Evolutionary conservation across 2,113 vertebrate genomes (phyloP).

Genomic region (Ailuropoda melanoleuca): DNA sequence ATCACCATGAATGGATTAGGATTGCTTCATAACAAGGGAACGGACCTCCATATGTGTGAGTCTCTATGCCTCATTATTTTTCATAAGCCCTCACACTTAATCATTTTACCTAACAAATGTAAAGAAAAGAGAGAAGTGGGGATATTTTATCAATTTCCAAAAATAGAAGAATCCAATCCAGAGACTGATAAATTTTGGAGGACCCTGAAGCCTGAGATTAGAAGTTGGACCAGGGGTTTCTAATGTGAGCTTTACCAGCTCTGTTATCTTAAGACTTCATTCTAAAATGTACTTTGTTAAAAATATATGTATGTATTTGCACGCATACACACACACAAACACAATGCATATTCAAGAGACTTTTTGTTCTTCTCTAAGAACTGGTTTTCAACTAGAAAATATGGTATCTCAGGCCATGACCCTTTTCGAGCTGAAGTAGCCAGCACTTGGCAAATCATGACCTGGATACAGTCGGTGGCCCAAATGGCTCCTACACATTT

Average conservation of each 20-base stretch:
- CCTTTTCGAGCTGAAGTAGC: background rate
- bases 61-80: background rate
- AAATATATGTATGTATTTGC: background rate
- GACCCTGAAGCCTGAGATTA: background rate
- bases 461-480: background rate
- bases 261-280: background rate
- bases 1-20: background rate
- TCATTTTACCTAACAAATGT: background rate
- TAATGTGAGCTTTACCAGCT: background rate
- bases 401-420: background rate
- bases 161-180: background rate
- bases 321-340: background rate
- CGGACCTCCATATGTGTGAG: background rate
- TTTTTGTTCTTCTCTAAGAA: background rate
- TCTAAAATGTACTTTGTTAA: background rate
- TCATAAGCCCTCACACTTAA: background rate
- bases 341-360: background rate
- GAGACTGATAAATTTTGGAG: background rate
- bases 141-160: slow-evolving; percentile 22
- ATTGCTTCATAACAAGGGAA: background rate
- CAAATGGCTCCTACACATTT: background rate
- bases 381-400: background rate
- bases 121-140: background rate
- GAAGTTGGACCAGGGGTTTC: background rate
- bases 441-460: background rate